Conservation (phyloP, 2,797 vertebrate species). For the Sciurus carolinensis region DNA sequence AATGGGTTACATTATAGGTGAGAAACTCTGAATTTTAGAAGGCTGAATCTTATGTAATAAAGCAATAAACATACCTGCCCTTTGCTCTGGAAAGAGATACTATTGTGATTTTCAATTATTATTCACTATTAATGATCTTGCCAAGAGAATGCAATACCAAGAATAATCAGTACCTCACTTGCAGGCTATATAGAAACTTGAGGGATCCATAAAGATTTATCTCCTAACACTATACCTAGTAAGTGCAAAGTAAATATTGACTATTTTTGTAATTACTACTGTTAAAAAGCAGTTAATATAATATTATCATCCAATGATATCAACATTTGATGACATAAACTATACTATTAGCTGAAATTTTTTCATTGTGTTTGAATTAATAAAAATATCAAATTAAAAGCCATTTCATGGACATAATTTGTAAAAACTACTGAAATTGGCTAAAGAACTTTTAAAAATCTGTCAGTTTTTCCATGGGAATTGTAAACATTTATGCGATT, state of each 20-base stretch:
- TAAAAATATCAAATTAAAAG: conserved; percentile 28
- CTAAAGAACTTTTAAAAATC: not conserved
- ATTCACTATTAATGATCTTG: not conserved
- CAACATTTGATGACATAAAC: not conserved
- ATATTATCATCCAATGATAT: not conserved
- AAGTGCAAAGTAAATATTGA: not conserved
- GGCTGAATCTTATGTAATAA: not conserved
- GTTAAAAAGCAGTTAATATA: not conserved
- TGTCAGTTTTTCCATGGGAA: not conserved
- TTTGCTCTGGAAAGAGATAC: not conserved
- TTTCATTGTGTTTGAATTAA: not conserved
- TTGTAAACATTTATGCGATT: not conserved
- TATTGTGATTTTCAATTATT: not conserved
- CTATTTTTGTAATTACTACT: not conserved
- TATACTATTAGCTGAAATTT: not conserved
- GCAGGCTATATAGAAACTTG: not conserved
- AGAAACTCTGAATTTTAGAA: not conserved
- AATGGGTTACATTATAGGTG: not conserved
- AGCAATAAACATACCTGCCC: not conserved
- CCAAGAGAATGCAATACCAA: not conserved
- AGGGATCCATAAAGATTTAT: not conserved
- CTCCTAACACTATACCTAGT: not conserved
- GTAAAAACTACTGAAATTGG: not conserved
- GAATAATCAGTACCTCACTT: not conserved
- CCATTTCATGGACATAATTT: not conserved